Evolutionary conservation across 2,888 invertebrate species (phyloP), one percentile per base, ranked within the genome.

Genomic region (Apotomis turbidana): DNA sequence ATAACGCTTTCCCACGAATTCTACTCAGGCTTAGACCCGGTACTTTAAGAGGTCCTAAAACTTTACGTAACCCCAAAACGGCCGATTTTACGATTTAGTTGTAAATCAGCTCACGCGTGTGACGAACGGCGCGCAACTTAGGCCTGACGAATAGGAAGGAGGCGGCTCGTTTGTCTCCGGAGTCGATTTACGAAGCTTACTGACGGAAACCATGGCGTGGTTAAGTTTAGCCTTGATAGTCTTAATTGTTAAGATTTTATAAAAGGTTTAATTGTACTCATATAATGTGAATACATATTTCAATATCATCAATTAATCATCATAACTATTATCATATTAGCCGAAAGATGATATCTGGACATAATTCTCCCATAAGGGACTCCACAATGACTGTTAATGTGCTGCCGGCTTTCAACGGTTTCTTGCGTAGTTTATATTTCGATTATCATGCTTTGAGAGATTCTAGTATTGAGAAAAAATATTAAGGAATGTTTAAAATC

Each of bases 111-210:
- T 79, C 79, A 78, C 77, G 79, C 78, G 76, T 79, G 67, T 71
- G 71, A 70, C 62, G 54, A 27, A 55, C 68, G 69, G 12, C 49
- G 38, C 49, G 61, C 60, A 27, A 51, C 52, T 44, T 68, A 75
- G 77, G 75, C 76, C 71, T 86, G 85, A 86, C 82, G 81, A 79
- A 85, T 85, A 77, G 80, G 75, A 75, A 75, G 76, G 74, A 74
- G 75, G 69, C 74, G 58, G 75, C 77, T 81, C 83, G 78, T 85
- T 85, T 81, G 81, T 76, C 62, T 72, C 52, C 63, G 13, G 44
- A 62, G 68, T 64, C 70, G 70, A 70, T 70, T 61, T 70, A 67
- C 61, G 57, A 52, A 44, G 60, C 70, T 70, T 61, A 70, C 54
- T 61, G 70, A 41, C 57, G 44, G 61, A 57, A 61, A 71, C 55